Conservation (phyloP, 1,140 invertebrate species). For the Lordiphosa clarofinis region DNA sequence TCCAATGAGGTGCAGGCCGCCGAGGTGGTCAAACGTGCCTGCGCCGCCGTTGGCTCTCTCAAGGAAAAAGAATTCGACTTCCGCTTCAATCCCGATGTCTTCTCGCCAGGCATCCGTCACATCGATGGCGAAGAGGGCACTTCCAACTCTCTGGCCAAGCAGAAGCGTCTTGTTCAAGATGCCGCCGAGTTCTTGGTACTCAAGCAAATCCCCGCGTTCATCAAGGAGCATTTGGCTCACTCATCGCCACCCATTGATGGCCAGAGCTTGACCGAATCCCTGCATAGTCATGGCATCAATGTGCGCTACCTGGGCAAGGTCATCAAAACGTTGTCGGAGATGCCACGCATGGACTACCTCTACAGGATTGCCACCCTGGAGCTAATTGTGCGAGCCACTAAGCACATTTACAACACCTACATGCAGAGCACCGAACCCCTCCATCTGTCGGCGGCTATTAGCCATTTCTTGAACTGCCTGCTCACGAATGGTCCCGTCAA, state of each 20-base stretch:
- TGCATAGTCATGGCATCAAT: conserved; percentile 97
- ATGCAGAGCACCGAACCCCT: conserved; percentile 95
- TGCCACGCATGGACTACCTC: conserved; percentile 91
- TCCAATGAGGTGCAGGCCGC: conserved; percentile 90
- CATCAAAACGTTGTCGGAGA: conserved; percentile 87
- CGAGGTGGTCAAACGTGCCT: conserved; percentile 93
- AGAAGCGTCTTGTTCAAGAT: conserved; percentile 94
- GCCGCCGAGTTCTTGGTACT: conserved; percentile 96
- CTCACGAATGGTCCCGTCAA: conserved; percentile 87
- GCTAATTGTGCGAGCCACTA: conserved; percentile 91
- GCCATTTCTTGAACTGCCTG: conserved; percentile 97
- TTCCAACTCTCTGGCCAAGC: conserved; percentile 84
- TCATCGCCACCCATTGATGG: conserved; percentile 97
- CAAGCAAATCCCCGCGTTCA: conserved; percentile 95
- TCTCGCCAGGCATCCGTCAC: conserved; percentile 95
- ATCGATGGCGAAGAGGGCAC: conserved; percentile 84
- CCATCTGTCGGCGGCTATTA: conserved; percentile 92
- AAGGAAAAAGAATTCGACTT: conserved; percentile 97
- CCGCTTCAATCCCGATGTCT: conserved; percentile 98
- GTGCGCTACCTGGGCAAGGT: conserved; percentile 97
- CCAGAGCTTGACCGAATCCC: conserved; percentile 92
- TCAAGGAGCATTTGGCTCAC: conserved; percentile 95
- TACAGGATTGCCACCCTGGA: conserved; percentile 93
- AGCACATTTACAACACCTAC: conserved; percentile 95
- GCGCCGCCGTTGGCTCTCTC: conserved; percentile 93